Evolutionary conservation across 2,113 vertebrate genomes (phyloP).

Genomic region (Pimephales promelas): DNA sequence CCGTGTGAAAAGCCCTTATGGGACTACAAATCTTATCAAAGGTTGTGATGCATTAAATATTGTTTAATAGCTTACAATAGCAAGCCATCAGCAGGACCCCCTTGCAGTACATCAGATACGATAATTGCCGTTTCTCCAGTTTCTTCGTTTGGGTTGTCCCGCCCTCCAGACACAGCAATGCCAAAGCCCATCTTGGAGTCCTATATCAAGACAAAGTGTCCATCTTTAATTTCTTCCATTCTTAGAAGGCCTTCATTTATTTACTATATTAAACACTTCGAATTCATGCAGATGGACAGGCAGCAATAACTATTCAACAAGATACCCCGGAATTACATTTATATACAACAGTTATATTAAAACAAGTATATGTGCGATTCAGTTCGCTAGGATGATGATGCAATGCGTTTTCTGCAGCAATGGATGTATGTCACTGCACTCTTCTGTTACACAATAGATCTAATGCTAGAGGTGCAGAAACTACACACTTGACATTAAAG

Average conservation of each 20-base stretch:
- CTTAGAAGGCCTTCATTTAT: too few species aligned
- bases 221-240: background rate
- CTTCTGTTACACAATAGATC: background rate
- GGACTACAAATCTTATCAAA: background rate
- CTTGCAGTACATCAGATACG: conserved; percentile 92
- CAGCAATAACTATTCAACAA: background rate
- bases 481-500: too few species aligned
- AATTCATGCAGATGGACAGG: background rate
- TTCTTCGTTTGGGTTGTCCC: conserved; percentile 96
- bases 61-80: conserved; percentile 81
- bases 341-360: background rate
- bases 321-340: background rate
- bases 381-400: background rate
- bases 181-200: conserved; percentile 97
- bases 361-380: background rate
- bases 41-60: background rate
- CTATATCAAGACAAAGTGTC: conserved; percentile 63
- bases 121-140: conserved; percentile 92
- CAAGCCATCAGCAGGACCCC: conserved; percentile 92
- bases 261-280: background rate
- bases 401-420: background rate
- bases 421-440: background rate
- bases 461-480: background rate
- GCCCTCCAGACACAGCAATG: conserved; percentile 94
- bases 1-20: background rate